phyloP scores from a whole-genome alignment of 2,113 vertebrate genomes.

The Hypomesus transpacificus region DNA sequence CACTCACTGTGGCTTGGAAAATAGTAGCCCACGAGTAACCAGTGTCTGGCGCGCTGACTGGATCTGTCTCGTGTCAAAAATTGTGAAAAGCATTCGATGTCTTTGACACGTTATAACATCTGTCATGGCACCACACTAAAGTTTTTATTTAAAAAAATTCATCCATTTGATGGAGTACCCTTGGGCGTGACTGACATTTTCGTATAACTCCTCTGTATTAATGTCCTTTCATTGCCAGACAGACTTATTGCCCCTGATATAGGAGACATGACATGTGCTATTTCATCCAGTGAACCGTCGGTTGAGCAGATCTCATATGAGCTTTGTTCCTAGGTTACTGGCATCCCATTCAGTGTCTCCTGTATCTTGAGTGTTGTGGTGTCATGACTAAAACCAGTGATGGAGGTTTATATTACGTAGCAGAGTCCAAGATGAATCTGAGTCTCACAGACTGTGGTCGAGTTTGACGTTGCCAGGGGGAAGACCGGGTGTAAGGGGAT shows the following conservation, averaged over 20 bases:
- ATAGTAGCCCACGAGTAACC: not conserved
- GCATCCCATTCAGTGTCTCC: too few relatives aligned
- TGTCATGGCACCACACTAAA: not conserved
- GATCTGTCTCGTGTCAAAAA: slow-evolving; percentile 8
- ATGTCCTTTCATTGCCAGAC: not conserved
- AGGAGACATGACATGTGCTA: too few relatives aligned
- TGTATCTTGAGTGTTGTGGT: too few relatives aligned
- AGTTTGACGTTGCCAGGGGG: slow-evolving; percentile 26
- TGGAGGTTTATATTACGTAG: not conserved
- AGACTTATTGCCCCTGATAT: too few relatives aligned
- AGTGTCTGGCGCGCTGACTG: not conserved
- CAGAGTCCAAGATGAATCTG: not conserved
- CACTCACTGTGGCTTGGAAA: slow-evolving; percentile 5
- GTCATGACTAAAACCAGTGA: not conserved
- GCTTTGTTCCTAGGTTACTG: too few relatives aligned
- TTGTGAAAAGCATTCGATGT: not conserved
- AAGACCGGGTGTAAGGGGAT: slow-evolving; percentile 47
- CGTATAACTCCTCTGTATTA: not conserved
- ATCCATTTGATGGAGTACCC: not conserved
- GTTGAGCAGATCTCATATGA: too few relatives aligned
- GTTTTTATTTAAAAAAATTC: not conserved
- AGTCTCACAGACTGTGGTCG: not conserved
- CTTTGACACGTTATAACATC: not conserved
- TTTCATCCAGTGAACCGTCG: too few relatives aligned
- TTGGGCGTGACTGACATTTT: not conserved